A percentile compares a stretch with the other conserved stretches of the same genome.
Evolutionary conservation across 2,888 invertebrate genomes (phyloP).

Genomic region (Synanthedon vespiformis): DNA sequence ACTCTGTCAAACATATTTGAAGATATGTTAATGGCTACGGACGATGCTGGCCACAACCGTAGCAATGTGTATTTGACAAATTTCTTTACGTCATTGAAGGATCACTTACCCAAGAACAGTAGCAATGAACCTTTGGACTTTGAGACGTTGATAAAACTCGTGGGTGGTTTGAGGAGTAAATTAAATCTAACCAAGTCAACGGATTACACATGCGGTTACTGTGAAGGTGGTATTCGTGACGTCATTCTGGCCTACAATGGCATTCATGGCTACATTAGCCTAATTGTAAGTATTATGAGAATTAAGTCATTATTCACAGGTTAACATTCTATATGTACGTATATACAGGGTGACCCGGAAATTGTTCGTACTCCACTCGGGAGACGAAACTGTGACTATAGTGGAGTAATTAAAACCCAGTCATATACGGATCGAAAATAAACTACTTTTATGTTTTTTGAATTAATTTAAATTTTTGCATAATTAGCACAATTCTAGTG

Average conservation of each 20-base stretch:
- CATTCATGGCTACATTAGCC: constrained; percentile 85
- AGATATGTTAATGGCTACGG: constrained; percentile 48
- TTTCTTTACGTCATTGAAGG: constrained; percentile 39
- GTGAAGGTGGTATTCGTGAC: constrained; percentile 71
- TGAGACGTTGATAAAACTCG: constrained; percentile 45
- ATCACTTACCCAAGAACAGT: constrained; percentile 34
- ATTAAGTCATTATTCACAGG: too few relatives aligned
- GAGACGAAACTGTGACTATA: too few relatives aligned
- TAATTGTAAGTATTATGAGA: constrained; percentile 72
- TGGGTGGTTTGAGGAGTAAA: constrained; percentile 43
- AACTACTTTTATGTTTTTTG: too few relatives aligned
- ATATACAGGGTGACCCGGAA: too few relatives aligned
- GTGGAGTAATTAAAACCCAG: too few relatives aligned
- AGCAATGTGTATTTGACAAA: constrained; percentile 41
- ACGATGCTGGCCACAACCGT: constrained; percentile 34
- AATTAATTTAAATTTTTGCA: too few relatives aligned
- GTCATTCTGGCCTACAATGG: constrained; percentile 74
- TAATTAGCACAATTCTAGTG: too few relatives aligned
- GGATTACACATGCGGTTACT: constrained; percentile 60
- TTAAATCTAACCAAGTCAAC: constrained; percentile 41
- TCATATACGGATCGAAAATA: too few relatives aligned
- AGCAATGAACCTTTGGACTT: constrained; percentile 47
- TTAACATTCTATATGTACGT: too few relatives aligned
- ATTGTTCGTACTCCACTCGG: too few relatives aligned
- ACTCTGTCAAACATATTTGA: constrained; percentile 50